Conservation (phyloP, 2,888 invertebrate species). For the Euplexia lucipara region DNA sequence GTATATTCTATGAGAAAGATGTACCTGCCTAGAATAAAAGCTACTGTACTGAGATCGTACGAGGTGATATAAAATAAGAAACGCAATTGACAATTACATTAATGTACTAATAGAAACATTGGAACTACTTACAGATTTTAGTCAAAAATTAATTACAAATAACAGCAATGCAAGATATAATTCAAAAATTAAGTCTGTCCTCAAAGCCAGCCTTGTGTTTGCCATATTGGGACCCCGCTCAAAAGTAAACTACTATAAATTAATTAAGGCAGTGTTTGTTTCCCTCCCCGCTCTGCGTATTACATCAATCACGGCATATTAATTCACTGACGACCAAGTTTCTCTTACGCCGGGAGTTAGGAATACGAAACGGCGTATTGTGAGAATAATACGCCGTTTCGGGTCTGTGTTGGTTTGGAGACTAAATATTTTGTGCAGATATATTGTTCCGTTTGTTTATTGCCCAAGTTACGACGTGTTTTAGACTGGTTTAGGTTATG, state of each 20-base stretch:
- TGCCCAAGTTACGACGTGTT: not conserved
- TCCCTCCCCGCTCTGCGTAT: slow-evolving; percentile 52
- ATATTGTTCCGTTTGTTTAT: not conserved
- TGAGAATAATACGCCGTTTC: slow-evolving; percentile 37
- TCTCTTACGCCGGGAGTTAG: slow-evolving; percentile 56
- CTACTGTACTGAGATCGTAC: no score
- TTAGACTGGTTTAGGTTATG: not conserved
- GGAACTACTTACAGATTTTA: no score
- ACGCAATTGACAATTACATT: no score
- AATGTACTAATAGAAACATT: no score
- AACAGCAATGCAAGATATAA: no score
- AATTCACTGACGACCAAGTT: slow-evolving; percentile 63
- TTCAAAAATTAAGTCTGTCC: not conserved
- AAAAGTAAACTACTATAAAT: slow-evolving; percentile 68
- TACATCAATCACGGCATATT: slow-evolving; percentile 73
- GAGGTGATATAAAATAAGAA: no score
- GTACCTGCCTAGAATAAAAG: no score
- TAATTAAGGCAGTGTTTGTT: slow-evolving; percentile 65
- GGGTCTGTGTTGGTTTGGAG: slow-evolving; percentile 18
- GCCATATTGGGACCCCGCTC: slow-evolving; percentile 40
- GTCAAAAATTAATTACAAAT: no score
- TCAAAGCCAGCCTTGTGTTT: slow-evolving; percentile 3
- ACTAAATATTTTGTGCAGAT: slow-evolving; percentile 8
- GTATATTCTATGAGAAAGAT: no score
- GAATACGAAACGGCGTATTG: slow-evolving; percentile 31